phyloP scores from a whole-genome alignment of 1,140 invertebrate species.

The Euwallacea fornicatus region DNA sequence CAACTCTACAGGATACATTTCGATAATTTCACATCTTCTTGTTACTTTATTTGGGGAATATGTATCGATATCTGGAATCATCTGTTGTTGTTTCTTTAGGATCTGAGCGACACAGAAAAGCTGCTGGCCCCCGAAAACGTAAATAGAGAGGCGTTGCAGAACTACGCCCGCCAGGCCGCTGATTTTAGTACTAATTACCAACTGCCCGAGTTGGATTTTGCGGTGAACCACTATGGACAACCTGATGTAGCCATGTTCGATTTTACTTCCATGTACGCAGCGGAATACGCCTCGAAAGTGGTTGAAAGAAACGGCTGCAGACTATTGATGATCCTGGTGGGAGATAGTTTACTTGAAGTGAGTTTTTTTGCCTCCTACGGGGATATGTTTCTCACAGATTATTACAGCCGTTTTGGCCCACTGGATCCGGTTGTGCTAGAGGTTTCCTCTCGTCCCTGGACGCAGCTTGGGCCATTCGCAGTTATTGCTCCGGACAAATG shows the following conservation, averaged over 20 bases:
- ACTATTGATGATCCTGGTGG: conserved; percentile 87
- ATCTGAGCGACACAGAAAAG: conserved; percentile 86
- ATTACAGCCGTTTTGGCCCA: conserved; percentile 93
- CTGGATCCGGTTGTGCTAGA: conserved; percentile 94
- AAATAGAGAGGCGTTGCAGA: conserved; percentile 81
- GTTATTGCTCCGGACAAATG: conserved; percentile 71
- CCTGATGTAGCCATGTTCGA: conserved; percentile 99
- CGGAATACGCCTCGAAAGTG: conserved; percentile 89
- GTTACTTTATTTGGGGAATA: no score
- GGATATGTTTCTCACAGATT: neutral
- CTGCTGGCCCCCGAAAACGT: conserved; percentile 89
- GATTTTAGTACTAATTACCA: conserved; percentile 93
- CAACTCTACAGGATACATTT: neutral
- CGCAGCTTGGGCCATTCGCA: conserved; percentile 91
- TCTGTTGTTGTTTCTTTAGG: conserved; percentile 58
- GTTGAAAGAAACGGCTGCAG: conserved; percentile 75
- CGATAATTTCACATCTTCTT: no score
- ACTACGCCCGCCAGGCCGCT: conserved; percentile 95
- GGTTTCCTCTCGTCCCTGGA: conserved; percentile 96
- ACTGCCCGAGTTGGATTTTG: conserved; percentile 89
- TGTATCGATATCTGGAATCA: neutral
- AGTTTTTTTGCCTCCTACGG: neutral
- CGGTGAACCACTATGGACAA: conserved; percentile 96
- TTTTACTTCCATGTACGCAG: conserved; percentile 98
- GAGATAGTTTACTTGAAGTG: conserved; percentile 93